Evolutionary conservation across 1,140 invertebrate species (phyloP).

Genomic region (Diachasmimorpha longicaudata): DNA sequence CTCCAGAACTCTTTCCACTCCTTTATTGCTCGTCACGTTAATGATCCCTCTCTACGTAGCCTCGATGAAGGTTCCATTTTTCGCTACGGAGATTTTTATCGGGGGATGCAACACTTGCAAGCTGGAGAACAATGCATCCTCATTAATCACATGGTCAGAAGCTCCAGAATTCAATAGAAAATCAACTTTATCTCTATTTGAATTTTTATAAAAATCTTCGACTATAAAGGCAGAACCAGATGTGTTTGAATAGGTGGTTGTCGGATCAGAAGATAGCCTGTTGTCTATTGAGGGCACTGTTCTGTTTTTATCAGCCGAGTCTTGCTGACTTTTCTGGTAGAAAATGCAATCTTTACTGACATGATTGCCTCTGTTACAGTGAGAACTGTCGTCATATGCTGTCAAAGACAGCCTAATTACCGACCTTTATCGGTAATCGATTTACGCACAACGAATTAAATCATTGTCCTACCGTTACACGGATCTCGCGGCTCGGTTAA

Average conservation of each 20-base stretch:
- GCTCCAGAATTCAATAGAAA: constrained; percentile 27
- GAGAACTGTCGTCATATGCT: too few species aligned
- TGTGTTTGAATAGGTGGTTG: background rate
- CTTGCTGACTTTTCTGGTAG: constrained; percentile 33
- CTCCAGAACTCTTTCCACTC: constrained; percentile 31
- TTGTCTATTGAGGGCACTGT: background rate
- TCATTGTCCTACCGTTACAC: too few species aligned
- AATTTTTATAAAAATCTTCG: background rate
- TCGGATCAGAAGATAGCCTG: background rate
- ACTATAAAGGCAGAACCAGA: constrained; percentile 10
- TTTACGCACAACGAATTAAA: too few species aligned
- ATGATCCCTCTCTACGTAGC: constrained; percentile 39
- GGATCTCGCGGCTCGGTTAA: too few species aligned
- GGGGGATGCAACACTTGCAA: constrained; percentile 1
- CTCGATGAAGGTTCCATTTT: constrained; percentile 35
- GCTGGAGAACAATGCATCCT: constrained; percentile 35
- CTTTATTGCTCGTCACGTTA: constrained; percentile 25
- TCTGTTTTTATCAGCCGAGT: too few species aligned
- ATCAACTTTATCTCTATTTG: constrained; percentile 15
- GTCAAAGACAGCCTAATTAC: too few species aligned
- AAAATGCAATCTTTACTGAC: constrained; percentile 38
- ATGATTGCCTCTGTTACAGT: constrained; percentile 41
- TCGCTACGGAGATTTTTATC: constrained; percentile 37
- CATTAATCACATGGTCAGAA: constrained; percentile 41
- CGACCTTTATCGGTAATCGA: too few species aligned